Conservation (phyloP, 1,140 invertebrate species). For the Saccostrea glomerata region DNA sequence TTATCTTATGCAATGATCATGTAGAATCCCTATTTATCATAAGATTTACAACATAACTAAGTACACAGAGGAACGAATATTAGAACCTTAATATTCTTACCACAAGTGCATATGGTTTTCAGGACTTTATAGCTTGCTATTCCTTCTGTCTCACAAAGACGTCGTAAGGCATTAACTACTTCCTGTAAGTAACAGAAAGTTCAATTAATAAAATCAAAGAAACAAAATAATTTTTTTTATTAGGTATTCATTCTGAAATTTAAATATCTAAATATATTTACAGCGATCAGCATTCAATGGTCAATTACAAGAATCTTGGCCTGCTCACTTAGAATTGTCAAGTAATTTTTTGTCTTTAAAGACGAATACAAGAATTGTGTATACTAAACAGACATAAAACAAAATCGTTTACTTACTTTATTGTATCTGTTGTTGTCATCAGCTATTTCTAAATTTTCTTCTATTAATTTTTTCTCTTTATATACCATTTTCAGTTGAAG, state of each 20-base stretch:
- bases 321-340: too few species aligned
- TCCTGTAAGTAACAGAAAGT: background rate
- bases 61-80: too few species aligned
- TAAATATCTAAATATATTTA: too few species aligned
- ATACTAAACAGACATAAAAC: background rate
- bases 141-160: conserved; percentile 26
- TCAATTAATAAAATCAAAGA: background rate
- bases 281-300: too few species aligned
- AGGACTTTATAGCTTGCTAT: conserved; percentile 21
- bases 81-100: background rate
- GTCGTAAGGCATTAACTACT: background rate
- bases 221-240: too few species aligned
- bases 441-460: conserved; percentile 40
- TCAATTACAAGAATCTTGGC: too few species aligned
- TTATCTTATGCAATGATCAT: too few species aligned
- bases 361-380: too few species aligned
- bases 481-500: conserved; percentile 59
- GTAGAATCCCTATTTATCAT: too few species aligned
- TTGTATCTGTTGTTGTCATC: conserved; percentile 33
- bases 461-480: conserved; percentile 50
- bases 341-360: too few species aligned
- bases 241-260: too few species aligned
- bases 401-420: conserved; percentile 7
- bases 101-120: conserved; percentile 8
- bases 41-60: too few species aligned